These are phyloP conservation scores for Delphinapterus leucas DNA, from an alignment of 2,113 vertebrate genomes.

Conservation along the genomic window DNA sequence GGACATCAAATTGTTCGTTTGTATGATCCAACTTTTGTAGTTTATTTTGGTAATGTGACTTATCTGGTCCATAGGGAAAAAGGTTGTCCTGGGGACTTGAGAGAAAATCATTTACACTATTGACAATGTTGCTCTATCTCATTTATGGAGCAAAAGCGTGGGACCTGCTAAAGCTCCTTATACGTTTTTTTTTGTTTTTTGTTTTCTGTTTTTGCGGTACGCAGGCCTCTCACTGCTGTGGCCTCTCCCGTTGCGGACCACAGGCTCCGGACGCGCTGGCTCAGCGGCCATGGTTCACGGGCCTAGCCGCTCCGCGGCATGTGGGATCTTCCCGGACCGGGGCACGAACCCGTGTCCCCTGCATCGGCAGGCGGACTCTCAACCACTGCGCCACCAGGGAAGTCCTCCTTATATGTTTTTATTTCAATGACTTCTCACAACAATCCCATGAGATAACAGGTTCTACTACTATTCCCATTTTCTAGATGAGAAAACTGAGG, in stretches of 20 bases:
- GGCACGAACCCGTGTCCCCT: no score
- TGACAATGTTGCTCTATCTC: background rate
- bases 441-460: background rate
- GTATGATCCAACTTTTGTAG: background rate
- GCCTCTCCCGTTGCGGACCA: no score
- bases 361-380: no score
- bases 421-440: background rate
- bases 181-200: no score
- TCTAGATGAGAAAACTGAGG: background rate
- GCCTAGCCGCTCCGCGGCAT: no score
- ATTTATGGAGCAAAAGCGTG: background rate
- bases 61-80: background rate
- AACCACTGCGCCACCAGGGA: no score
- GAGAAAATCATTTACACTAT: background rate
- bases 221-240: no score
- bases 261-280: no score
- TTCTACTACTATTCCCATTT: background rate
- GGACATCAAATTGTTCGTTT: background rate
- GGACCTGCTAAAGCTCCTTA: background rate
- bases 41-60: background rate
- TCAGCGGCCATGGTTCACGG: no score
- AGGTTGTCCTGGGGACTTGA: background rate
- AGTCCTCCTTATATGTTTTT: background rate
- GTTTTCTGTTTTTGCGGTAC: no score
- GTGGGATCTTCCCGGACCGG: no score